phyloP scores from a whole-genome alignment of 2,888 invertebrate species.

The Germaria angustata region DNA sequence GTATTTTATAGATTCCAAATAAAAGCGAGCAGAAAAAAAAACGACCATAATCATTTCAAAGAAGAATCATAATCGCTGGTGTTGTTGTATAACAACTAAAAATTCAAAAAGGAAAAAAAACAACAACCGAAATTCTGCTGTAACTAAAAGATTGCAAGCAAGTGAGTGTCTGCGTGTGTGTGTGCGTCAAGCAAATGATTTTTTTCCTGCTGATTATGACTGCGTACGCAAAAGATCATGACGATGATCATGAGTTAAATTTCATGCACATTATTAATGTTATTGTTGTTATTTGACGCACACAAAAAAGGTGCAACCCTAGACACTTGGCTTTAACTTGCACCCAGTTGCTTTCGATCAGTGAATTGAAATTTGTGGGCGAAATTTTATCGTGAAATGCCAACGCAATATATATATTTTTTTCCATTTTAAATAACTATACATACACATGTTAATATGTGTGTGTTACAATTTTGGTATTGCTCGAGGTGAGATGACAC shows the following conservation, averaged over 20 bases:
- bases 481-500: conserved; percentile 1
- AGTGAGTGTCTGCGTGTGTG: background rate
- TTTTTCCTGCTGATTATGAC: conserved; percentile 24
- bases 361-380: conserved; percentile 48
- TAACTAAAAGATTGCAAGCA: background rate
- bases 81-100: conserved; percentile 43
- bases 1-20: conserved; percentile 33
- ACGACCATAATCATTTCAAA: conserved; percentile 40
- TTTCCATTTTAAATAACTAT: background rate
- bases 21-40: conserved; percentile 11
- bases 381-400: conserved; percentile 42
- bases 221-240: conserved; percentile 38
- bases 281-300: background rate
- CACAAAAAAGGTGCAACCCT: conserved; percentile 42
- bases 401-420: conserved; percentile 51
- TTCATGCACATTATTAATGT: conserved; percentile 4
- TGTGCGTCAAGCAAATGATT: conserved; percentile 26
- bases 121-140: background rate
- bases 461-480: background rate
- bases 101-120: background rate
- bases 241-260: conserved; percentile 18
- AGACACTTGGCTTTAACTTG: conserved; percentile 39
- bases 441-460: background rate
- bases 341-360: conserved; percentile 29
- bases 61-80: conserved; percentile 54